These are phyloP conservation scores for Epinephelus cyanopodus DNA, from an alignment of 2,113 vertebrate species.

Conservation along the genomic window DNA sequence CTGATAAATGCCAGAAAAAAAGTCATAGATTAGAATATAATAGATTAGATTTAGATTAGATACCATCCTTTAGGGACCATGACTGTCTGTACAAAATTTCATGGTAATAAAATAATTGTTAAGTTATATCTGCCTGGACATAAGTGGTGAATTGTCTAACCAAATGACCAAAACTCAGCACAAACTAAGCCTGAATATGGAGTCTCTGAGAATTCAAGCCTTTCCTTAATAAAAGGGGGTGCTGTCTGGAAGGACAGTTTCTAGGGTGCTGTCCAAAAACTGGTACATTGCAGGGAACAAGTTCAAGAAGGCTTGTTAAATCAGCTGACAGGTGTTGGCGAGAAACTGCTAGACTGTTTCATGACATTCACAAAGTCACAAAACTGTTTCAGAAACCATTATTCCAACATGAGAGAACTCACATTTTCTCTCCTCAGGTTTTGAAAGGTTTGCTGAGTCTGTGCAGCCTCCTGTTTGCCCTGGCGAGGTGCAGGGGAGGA, in stretches of 20 bases:
- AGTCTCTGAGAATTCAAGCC: background rate
- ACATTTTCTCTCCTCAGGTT: slow-evolving; percentile 23
- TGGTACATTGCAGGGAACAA: background rate
- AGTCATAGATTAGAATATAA: too few relatives aligned
- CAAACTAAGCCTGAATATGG: background rate
- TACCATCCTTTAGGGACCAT: too few relatives aligned
- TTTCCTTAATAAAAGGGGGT: background rate
- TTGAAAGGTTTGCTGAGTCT: slow-evolving; percentile 56
- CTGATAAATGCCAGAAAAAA: background rate
- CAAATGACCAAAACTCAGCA: background rate
- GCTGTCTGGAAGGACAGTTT: background rate
- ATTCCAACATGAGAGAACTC: slow-evolving; percentile 24
- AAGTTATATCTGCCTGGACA: background rate
- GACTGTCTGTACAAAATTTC: background rate
- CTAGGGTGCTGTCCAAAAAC: background rate
- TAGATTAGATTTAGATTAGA: too few relatives aligned
- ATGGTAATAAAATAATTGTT: background rate
- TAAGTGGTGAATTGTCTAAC: background rate
- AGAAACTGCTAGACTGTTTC: slow-evolving; percentile 10
- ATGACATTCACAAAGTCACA: slow-evolving; percentile 39
- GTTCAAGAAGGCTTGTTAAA: background rate
- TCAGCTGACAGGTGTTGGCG: slow-evolving; percentile 22
- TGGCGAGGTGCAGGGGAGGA: slow-evolving; percentile 24
- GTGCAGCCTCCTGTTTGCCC: slow-evolving; percentile 58
- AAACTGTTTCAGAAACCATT: slow-evolving; percentile 22